Base-by-base conservation (phyloP, 2,797 vertebrate genomes). In the Phrynocephalus guinanensis region DNA sequence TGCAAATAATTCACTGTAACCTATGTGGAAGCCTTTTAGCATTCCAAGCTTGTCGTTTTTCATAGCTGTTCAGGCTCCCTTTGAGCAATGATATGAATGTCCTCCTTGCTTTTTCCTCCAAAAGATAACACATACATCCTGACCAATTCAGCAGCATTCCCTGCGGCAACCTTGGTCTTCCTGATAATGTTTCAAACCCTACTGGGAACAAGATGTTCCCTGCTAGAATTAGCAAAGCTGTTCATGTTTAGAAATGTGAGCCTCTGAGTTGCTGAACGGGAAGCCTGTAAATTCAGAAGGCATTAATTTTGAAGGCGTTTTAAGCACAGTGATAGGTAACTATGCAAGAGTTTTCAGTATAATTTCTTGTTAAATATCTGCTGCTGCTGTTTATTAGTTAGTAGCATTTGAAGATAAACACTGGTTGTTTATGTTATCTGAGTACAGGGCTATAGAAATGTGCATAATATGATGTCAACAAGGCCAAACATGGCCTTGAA, bases 1-100 rank as follows among this genome's bases (percentile, higher is more conserved):
- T 93, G 92, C 93, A 94, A 93, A 82, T 91, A 93, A 91, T 87
- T 93, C 4, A 84, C 73, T 50, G 79, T 82, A 87, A 93, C 82
- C 79, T 90, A 91, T 33, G 63, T 2, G 6, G 78, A 91, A 76
- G 10, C 68, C 83, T 87, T 93, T 85, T 92, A 92, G 91, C 87
- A 68, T 30, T 70, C 76, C 72, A 88, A 89, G 68, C 70, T 82
- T 86, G n/a, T 33, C 76, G 71, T 70, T 72, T 52, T 71, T 89
- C 56, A 15, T 76, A 85, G 22, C 72, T 63, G 73, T 88, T 84
- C 78, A 77, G 26, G 68, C 38, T 60, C 20, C 22, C 48, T 83
- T 88, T 80, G 78, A 56, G 76, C 18, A 67, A 44, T 87, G 88
- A 68, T 63, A 85, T 87, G 48, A 50, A 88, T 90, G 56, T 84